Percentiles rank a stretch among this genome's conserved stretches.
Conservation (phyloP, 2,888 invertebrate genomes). For the Odontothrips loti region DNA sequence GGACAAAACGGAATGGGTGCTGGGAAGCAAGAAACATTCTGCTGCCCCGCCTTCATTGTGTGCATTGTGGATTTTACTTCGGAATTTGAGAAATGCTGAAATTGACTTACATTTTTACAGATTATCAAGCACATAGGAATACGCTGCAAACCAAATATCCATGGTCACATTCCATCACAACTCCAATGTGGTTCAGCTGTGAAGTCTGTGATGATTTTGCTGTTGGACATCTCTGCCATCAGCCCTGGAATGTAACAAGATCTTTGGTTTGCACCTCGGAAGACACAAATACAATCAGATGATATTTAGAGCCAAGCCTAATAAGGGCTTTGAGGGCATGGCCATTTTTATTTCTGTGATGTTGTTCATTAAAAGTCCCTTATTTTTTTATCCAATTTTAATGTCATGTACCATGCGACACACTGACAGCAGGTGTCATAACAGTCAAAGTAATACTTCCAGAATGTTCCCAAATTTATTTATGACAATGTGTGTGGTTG, state of each 20-base stretch:
- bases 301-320: background rate
- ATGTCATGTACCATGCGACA: background rate
- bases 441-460: background rate
- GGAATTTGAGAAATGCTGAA: background rate
- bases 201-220: background rate
- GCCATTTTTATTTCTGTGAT: background rate
- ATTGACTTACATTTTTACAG: background rate
- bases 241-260: background rate
- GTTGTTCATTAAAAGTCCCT: background rate
- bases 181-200: constrained; percentile 15
- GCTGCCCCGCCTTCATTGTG: background rate
- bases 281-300: background rate
- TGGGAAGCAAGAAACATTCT: no score
- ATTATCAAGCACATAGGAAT: constrained; percentile 20
- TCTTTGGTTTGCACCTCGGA: constrained; percentile 24
- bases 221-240: background rate
- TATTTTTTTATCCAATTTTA: background rate
- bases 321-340: background rate
- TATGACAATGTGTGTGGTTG: background rate
- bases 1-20: no score
- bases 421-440: background rate
- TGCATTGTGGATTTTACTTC: background rate
- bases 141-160: constrained; percentile 21
- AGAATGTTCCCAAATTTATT: background rate
- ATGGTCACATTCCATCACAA: constrained; percentile 18